Base-by-base conservation (phyloP, 2,797 vertebrate species). In the Erethizon dorsatum region DNA sequence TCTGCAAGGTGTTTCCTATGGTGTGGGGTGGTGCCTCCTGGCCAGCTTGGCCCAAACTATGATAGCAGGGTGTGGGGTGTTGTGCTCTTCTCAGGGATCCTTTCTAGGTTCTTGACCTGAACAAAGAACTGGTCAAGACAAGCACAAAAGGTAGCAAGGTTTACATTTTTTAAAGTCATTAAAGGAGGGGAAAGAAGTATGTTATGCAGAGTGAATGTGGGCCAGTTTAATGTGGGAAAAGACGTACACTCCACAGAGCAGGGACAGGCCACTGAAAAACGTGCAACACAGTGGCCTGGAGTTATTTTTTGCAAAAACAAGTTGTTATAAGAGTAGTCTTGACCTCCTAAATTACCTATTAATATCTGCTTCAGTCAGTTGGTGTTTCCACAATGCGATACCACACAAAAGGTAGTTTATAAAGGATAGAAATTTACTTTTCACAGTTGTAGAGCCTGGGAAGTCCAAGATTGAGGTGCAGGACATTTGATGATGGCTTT, bases 401-500 rank as follows among this genome's bases (percentile, higher is more conserved):
- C 18, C 13, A 83, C 22, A 31, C 4, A 63, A 24, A 63, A 9
- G 10, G 4, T 45, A 52, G 9, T 37, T 65, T 13, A 20, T 77
- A 50, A 77, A 83, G 6, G 11, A 73, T 5, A 75, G 47, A 47
- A 31, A 24, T 65, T 59, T 41, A 37, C 47, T 56, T 83, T 2
- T 57, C 24, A 37, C 8, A 52, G 2, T 17, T 82, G 22, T 56
- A 31, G 14, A 67, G 41, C 14, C 50, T 57, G 57, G 9, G 10
- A 65, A 45, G 1, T 15, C 8, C 3, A 45, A 67, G 6, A 8
- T 28, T 1, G 26, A 78, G 3, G 7, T 41, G 17, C 6, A 0
- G 31, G 7, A 6, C 17, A 54, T 54, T 5, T 77, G 3, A 2
- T 13, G 7, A 41, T 3, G 54, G 37, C 22, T 10, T 31, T 52